Evolutionary conservation across 2,888 invertebrate genomes (phyloP), one percentile per base, ranked within the genome.

Genomic region (Platycnemis pennipes): DNA sequence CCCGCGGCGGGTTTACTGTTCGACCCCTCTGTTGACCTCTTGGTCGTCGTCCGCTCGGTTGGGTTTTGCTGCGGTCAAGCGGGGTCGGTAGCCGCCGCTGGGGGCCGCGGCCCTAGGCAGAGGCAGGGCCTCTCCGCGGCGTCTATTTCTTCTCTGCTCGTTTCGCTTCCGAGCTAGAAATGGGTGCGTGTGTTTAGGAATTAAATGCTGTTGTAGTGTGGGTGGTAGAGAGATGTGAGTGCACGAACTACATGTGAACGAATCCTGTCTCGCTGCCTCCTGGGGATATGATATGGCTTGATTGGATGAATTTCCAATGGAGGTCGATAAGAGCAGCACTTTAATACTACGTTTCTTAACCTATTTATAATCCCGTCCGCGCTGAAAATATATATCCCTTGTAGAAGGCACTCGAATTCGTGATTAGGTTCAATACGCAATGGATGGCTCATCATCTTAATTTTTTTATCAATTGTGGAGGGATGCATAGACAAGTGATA

Each of bases 11-110:
- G 89, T 89, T 89, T 89, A 89, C 89, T 89, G 91, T 69, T 91
- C 91, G 91, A 91, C 91, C 91, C 91, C 91, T 42, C 63, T 42
- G 53, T 77, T 91, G 91, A 91, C 91, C 91, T 69, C 91, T 91
- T 69, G 63, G 91, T 69, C 63, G 91, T 11, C 63, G 91, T 69
- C 91, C 91, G 91, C 44, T 44, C n/a, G 63, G 63, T 26, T 44
- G 91, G 63, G 49, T 63, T 63, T 63, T 42, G 63, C 44, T 63
- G 91, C 63, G 91, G 91, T 91, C 91, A 91, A 91, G 91, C 69
- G 91, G 91, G 91, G 91, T 91, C 91, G 91, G 91, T 45, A 69
- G 91, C 91, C 69, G 69, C 63, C 16, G 49, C 49, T 49, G 49
- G 37, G 77, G 63, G 42, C 89, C 56, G 31, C 46, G 11, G 49